Base-by-base conservation (phyloP, 2,888 invertebrate genomes). In the Nudaria mundana region DNA sequence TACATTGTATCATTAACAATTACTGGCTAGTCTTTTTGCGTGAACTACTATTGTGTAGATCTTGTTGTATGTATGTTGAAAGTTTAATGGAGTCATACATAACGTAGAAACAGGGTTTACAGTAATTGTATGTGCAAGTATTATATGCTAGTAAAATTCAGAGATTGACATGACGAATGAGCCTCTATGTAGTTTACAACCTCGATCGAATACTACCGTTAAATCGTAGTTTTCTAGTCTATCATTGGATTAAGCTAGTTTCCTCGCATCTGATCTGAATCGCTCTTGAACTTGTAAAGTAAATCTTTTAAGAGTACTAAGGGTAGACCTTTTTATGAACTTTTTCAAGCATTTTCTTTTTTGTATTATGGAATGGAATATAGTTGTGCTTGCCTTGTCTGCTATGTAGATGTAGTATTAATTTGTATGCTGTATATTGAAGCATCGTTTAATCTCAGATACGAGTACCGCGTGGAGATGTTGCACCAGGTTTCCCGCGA, bases 401-500 rank as follows among this genome's bases (percentile, higher is more conserved):
- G 11, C 8, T 24, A 5, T 10, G 14, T 15, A 11, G 11, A 16
- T 7, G 8, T 14, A n/a, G 23, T 16, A 3, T 33, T 20, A 2
- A 33, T 33, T 20, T n/a, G 28, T 14, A 30, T 38, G 24, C 37
- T 32, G 28, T 35, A 18, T 25, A 36, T 18, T 35, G 95, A 93
- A 94, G 85, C 67, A 11, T 48, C 11, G 13, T 25, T 36, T 43
- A 30, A 38, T 43, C 37, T 5, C 66, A 95, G 95, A 68, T 97
- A 97, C 76, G 97, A 97, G 76, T 97, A 97, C 73, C 91, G 97
- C 44, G 96, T 98, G 23, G 97, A 97, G 87, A 97, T 98, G 97
- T 93, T 98, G 36, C 97, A 98, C 75, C 97, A 97, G 74, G 94
- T 94, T 20, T 94, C 95, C 0, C 90, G 94, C 26, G 96, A 97